Base-by-base conservation (phyloP, 2,888 invertebrate genomes). In the Hydraecia micacea region DNA sequence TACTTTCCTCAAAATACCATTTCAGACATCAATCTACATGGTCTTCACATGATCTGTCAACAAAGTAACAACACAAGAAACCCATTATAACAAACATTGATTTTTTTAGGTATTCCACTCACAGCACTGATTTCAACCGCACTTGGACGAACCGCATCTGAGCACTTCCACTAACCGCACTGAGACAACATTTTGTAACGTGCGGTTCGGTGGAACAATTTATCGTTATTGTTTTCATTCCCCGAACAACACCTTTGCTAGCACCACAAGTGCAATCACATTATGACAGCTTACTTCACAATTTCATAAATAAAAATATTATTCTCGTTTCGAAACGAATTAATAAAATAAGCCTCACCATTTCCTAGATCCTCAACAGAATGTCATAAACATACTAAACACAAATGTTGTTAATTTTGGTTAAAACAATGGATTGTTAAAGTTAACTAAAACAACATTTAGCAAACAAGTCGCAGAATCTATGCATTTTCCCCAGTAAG, bases 401-500 rank as follows among this genome's bases (percentile, higher is more conserved):
- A 52, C 13, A 52, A 32, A 58, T n/a, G 32, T 2, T 32, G 32
- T 32, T 3, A 32, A 32, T 32, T 32, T 32, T 32, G 32, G 32
- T 32, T 32, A 32, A 32, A 32, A 1, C 2, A 32, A 32, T 32
- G 32, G 15, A 18, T 46, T 36, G n/a, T 39, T 39, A 28, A 60
- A 28, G 65, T 49, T 63, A 13, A 36, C 1, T 39, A 72, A 25
- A 60, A 8, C 39, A 13, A 39, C 13, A 52, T 81, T 69, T 69
- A 65, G 39, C 46, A 18, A 55, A 1, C 7, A 58, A 62, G 2
- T 62, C 11, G 8, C 25, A 49, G 58, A 66, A 60, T 60, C 0
- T 15, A 18, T 36, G 36, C 25, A 66, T 55, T 76, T 80, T 81
- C 70, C 9, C 62, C n/a, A 49, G 15, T 21, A 32, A 28, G 21